Evolutionary conservation across 2,797 vertebrate genomes (phyloP).

Genomic region (Myiotriccus ornatus): DNA sequence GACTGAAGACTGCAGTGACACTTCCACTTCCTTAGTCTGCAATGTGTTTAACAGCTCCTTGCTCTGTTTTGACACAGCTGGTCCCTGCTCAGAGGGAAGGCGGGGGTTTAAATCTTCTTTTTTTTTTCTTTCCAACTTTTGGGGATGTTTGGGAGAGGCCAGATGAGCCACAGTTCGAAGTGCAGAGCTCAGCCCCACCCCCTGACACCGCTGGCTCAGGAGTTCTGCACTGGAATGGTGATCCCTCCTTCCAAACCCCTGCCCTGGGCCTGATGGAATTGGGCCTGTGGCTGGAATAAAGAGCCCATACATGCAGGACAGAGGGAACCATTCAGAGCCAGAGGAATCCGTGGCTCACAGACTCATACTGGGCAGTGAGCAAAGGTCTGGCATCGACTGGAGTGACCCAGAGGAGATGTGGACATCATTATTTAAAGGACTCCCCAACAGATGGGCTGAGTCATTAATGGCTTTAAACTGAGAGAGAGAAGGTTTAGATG

Average conservation of each 20-base stretch:
- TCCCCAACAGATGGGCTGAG: background rate
- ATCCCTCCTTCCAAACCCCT: background rate
- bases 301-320: background rate
- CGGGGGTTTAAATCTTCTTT: background rate
- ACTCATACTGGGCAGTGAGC: background rate
- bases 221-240: background rate
- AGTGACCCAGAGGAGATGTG: background rate
- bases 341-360: background rate
- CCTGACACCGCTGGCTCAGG: background rate
- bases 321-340: slow-evolving; percentile 14
- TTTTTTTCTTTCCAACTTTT: background rate
- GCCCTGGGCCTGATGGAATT: background rate
- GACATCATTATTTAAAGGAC: background rate
- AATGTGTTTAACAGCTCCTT: background rate
- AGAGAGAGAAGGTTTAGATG: background rate
- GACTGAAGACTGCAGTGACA: background rate
- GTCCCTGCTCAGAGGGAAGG: background rate
- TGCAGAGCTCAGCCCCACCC: background rate
- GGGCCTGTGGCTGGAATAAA: background rate
- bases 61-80: background rate
- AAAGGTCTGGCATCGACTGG: background rate
- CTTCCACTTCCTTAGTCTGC: background rate
- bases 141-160: background rate
- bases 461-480: background rate
- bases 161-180: background rate